phyloP scores from a whole-genome alignment of 92 coral and sea anemone species.

The Porites cylindrica region DNA sequence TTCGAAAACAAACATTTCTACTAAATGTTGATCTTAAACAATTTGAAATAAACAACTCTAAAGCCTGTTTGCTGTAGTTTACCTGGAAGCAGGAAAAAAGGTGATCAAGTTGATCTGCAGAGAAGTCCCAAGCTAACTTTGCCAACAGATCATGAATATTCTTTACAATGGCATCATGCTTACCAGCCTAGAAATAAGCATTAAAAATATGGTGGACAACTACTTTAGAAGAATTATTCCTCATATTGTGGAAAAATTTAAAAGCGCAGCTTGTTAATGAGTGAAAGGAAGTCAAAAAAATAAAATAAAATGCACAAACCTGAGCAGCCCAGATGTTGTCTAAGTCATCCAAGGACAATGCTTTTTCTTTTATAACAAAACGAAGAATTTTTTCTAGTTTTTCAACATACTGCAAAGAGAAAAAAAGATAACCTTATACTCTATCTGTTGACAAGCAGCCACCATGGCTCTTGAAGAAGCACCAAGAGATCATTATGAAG shows the following conservation, averaged over 20 bases:
- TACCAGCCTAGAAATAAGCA: slow-evolving; percentile 84
- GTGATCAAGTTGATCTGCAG: slow-evolving; percentile 97
- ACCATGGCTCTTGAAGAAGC: too few relatives aligned
- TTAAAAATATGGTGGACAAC: background rate
- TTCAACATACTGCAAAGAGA: slow-evolving; percentile 91
- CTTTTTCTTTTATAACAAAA: slow-evolving; percentile 98
- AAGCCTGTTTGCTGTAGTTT: background rate
- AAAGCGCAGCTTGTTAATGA: background rate
- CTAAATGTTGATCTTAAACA: background rate
- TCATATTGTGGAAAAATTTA: too few relatives aligned
- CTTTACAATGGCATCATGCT: slow-evolving; percentile 98
- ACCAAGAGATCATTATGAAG: too few relatives aligned
- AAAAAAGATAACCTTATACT: background rate
- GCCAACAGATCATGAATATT: slow-evolving; percentile 97
- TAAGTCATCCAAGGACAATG: slow-evolving; percentile 89
- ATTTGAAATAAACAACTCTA: too few relatives aligned
- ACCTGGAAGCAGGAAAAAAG: slow-evolving; percentile 98
- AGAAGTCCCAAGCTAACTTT: slow-evolving; percentile 99
- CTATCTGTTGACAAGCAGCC: too few relatives aligned
- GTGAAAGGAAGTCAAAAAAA: background rate
- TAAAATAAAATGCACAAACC: slow-evolving; percentile 48
- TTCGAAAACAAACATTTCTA: too few relatives aligned
- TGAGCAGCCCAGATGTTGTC: slow-evolving; percentile 99
- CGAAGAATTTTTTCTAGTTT: slow-evolving; percentile 97
- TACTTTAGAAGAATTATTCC: background rate